Evolutionary conservation across 2,888 invertebrate species (phyloP).

Genomic region (Acronicta psi): DNA sequence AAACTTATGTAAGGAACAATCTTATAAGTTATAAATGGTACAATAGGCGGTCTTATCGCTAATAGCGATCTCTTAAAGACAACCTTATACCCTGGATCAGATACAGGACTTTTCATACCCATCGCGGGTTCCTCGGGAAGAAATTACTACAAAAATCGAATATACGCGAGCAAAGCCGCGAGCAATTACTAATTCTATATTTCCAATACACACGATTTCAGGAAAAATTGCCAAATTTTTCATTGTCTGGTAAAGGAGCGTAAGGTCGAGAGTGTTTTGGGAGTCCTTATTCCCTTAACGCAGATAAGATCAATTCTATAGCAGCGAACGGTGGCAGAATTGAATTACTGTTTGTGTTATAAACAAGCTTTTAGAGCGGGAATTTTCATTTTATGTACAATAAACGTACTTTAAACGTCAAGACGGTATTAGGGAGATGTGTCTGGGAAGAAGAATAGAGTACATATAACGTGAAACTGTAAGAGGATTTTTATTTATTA

Average conservation of each 20-base stretch:
- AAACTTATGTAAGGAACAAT: too few species aligned
- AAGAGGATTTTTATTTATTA: not conserved
- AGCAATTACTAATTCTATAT: too few species aligned
- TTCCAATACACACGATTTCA: conserved; percentile 14
- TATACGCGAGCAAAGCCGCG: too few species aligned
- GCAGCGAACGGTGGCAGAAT: conserved; percentile 1
- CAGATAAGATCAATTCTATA: conserved; percentile 14
- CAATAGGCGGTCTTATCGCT: too few species aligned
- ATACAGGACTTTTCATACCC: too few species aligned
- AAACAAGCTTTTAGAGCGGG: not conserved
- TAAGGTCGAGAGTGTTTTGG: conserved; percentile 29
- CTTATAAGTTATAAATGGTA: too few species aligned
- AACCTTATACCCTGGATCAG: too few species aligned
- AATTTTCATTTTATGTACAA: conserved; percentile 1
- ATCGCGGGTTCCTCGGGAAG: too few species aligned
- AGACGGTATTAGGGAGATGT: not conserved
- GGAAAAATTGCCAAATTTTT: conserved; percentile 34
- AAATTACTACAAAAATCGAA: too few species aligned
- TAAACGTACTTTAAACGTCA: not conserved
- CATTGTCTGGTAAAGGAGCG: conserved; percentile 34
- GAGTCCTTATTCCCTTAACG: conserved; percentile 6
- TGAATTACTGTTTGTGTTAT: conserved; percentile 1
- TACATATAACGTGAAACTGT: not conserved
- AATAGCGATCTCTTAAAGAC: too few species aligned
- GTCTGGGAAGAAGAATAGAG: not conserved